A percentile compares a stretch with the other conserved stretches of the same genome.
These are phyloP conservation scores for Drosophila repletoides DNA, from an alignment of 1,140 invertebrate genomes.

Conservation along the genomic window DNA sequence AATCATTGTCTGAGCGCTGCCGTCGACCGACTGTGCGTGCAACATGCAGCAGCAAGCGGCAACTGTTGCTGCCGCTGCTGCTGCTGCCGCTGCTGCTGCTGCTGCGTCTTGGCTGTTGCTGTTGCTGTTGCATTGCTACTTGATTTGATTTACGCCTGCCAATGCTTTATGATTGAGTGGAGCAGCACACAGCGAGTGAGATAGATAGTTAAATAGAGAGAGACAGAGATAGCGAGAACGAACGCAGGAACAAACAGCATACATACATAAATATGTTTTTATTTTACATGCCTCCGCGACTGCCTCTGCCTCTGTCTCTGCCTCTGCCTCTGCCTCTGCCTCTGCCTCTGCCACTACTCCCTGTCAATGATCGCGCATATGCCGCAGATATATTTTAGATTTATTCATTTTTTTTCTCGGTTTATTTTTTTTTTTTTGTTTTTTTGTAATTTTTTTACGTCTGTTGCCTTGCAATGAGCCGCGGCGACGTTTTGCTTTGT, in stretches of 20 bases:
- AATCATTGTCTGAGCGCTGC: slow-evolving; percentile 69
- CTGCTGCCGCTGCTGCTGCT: slow-evolving; percentile 1
- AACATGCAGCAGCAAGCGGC: slow-evolving; percentile 61
- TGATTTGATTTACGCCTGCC: slow-evolving; percentile 81
- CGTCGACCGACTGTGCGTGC: slow-evolving; percentile 59
- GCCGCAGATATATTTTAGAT: slow-evolving; percentile 67
- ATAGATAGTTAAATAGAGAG: neutral
- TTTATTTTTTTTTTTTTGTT: slow-evolving; percentile 2
- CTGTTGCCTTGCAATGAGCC: slow-evolving; percentile 82
- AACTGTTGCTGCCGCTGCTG: slow-evolving; percentile 25
- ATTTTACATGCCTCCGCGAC: slow-evolving; percentile 51
- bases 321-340: neutral
- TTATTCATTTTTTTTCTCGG: slow-evolving; percentile 25
- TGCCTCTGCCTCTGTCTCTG: neutral
- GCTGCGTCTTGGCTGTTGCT: slow-evolving; percentile 24
- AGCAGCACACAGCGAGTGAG: slow-evolving; percentile 40
- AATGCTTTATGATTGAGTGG: slow-evolving; percentile 80
- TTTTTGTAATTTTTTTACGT: slow-evolving; percentile 71
- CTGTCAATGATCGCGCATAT: slow-evolving; percentile 54
- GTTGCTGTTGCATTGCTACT: slow-evolving; percentile 59
- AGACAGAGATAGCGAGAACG: slow-evolving; percentile 1
- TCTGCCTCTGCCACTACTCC: neutral
- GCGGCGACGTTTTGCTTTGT: slow-evolving; percentile 68
- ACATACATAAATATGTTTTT: slow-evolving; percentile 66
- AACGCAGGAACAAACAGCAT: slow-evolving; percentile 25